phyloP scores from a whole-genome alignment of 2,888 invertebrate genomes.

The Pinctada fucata region DNA sequence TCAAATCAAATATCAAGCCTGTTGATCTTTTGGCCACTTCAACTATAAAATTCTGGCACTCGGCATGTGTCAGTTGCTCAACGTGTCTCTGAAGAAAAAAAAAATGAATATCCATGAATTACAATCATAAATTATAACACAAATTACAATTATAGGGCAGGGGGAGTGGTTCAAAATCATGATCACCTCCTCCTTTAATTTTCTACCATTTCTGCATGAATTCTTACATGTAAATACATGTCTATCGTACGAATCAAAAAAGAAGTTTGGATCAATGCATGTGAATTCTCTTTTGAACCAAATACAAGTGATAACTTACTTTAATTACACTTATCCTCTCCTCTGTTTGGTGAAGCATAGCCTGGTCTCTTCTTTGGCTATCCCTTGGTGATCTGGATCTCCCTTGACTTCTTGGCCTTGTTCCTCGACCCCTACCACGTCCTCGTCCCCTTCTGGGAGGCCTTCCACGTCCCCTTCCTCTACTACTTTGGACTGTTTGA shows the following conservation, averaged over 20 bases:
- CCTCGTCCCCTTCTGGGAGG: background rate
- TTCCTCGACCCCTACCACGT: background rate
- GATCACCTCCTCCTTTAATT: too few relatives aligned
- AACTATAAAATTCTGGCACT: background rate
- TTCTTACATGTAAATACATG: too few relatives aligned
- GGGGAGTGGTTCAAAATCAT: too few relatives aligned
- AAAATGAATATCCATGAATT: background rate
- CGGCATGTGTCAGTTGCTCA: background rate
- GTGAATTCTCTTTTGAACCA: too few relatives aligned
- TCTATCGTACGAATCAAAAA: too few relatives aligned
- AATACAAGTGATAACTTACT: too few relatives aligned
- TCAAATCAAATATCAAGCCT: background rate
- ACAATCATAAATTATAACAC: background rate
- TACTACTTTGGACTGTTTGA: too few relatives aligned
- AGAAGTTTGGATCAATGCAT: too few relatives aligned
- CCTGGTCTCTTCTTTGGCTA: background rate
- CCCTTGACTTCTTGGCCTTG: background rate
- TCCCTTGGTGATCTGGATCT: background rate
- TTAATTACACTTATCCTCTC: background rate
- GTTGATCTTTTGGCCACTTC: background rate
- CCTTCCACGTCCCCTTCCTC: background rate
- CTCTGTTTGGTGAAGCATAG: background rate
- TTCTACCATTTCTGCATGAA: too few relatives aligned
- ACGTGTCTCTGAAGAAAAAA: background rate
- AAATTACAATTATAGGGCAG: too few relatives aligned